Percentiles rank a stretch among this genome's conserved stretches.
Conservation (phyloP, 2,888 invertebrate genomes). For the Masnerella sp. region DNA sequence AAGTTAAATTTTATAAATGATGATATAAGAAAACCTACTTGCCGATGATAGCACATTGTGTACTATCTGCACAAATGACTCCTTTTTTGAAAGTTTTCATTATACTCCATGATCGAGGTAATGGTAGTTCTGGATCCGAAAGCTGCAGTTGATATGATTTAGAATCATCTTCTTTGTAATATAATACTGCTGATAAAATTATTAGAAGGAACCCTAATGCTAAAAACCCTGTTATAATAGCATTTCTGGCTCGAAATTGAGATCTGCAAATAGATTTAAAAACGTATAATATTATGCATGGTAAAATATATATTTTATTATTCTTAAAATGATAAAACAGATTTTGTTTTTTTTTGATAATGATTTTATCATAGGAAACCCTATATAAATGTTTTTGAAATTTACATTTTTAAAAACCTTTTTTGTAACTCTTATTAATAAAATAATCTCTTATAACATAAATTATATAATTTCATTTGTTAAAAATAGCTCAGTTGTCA, state of each 20-base stretch:
- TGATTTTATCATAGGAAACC: no score
- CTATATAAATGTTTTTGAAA: no score
- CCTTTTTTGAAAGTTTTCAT: constrained; percentile 83
- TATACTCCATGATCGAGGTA: constrained; percentile 83
- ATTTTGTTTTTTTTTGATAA: no score
- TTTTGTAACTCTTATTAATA: no score
- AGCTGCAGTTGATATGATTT: constrained; percentile 76
- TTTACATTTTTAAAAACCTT: no score
- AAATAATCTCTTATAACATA: no score
- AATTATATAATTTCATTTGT: no score
- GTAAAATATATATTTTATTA: neutral
- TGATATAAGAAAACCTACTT: no score
- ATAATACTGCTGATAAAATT: constrained; percentile 14
- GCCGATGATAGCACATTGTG: constrained; percentile 87
- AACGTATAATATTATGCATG: neutral
- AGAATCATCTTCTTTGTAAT: constrained; percentile 18
- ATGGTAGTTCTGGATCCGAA: constrained; percentile 82
- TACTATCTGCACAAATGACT: constrained; percentile 88
- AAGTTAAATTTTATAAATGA: no score
- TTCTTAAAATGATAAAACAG: neutral
- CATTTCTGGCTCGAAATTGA: constrained; percentile 59
- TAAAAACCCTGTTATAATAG: constrained; percentile 62
- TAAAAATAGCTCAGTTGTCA: no score
- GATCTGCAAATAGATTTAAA: constrained; percentile 62
- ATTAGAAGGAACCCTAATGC: constrained; percentile 60